These are phyloP conservation scores for Caenorhabditis inopinata DNA, from an alignment of 1,140 invertebrate species.

Conservation along the genomic window DNA sequence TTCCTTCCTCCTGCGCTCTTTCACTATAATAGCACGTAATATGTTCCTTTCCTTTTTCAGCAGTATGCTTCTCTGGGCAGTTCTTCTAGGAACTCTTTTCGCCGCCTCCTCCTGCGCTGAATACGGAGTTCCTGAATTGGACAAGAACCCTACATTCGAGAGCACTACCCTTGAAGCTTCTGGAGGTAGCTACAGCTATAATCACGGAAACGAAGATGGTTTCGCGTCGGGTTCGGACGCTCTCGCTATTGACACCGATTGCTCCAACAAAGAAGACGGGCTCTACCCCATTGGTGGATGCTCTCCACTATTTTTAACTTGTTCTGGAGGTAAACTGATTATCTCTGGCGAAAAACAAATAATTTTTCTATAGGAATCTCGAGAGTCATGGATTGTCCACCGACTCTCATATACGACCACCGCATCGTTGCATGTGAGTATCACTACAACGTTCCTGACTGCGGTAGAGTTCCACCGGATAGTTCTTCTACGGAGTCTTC, in stretches of 20 bases:
- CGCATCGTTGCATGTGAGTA: slow-evolving; percentile 6
- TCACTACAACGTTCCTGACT: neutral
- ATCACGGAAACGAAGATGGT: neutral
- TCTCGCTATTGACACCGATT: neutral
- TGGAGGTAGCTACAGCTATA: neutral
- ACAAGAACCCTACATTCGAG: neutral
- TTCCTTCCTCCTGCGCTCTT: neutral
- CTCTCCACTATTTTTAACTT: slow-evolving; percentile 4
- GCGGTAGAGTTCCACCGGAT: neutral
- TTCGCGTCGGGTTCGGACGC: neutral
- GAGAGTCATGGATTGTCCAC: slow-evolving; percentile 7
- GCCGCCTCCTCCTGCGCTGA: neutral
- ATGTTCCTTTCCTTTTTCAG: neutral
- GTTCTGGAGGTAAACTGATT: neutral
- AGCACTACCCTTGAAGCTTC: neutral
- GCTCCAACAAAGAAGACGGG: neutral
- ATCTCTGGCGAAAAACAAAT: neutral
- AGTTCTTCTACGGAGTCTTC: neutral
- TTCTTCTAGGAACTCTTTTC: neutral
- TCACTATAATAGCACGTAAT: too few species aligned
- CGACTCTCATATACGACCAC: neutral
- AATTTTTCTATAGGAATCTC: neutral
- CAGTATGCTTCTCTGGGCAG: neutral
- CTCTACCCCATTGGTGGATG: neutral
- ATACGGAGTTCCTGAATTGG: neutral